Base-by-base conservation (phyloP, 2,113 vertebrate genomes). In the Theristicus caerulescens region DNA sequence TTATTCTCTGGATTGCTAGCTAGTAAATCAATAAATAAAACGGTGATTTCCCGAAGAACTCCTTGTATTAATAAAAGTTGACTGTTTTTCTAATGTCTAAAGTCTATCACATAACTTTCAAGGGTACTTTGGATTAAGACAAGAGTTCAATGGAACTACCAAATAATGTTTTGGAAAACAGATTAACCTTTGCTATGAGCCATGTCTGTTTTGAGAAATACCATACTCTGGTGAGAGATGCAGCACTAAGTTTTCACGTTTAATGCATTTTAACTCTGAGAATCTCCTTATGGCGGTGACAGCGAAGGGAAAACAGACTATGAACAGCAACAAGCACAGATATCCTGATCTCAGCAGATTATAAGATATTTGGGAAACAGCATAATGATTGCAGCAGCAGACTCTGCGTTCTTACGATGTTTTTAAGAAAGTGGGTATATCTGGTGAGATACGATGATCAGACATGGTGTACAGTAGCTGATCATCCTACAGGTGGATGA, bases 141-240 rank as follows among this genome's bases (percentile, higher is more conserved):
- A 40, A n/a, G 55, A 82, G 55, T 61, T 80, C 51, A 71, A 5
- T 40, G 67, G 71, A 90, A 46, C 62, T 49, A 51, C 72, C 82
- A 83, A 76, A 71, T 12, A 66, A 49, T 71, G 86, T 92, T 96
- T 83, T 94, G 92, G 94, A 70, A 92, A 94, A 87, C 29, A 94
- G 62, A 76, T 96, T 89, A 66, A 71, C 86, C 92, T 96, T 61
- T 90, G 86, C 57, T 38, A 46, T 36, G 67, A 83, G 86, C 72
- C 18, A 27, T 25, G 32, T 61, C 77, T 90, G 92, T 49, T 79
- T 59, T 59, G 72, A 87, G 90, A 66, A 83, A 46, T 46, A 49
- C 15, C 82, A n/a, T 79, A 17, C 72, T 62, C 57, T 87, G 92
- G 86, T 80, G 94, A 92, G 90, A 90, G 82, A 71, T 15, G 25